A percentile compares a stretch with the other conserved stretches of the same genome.
These are phyloP conservation scores for Pogonophryne albipinna DNA, from an alignment of 2,797 vertebrate genomes.

Conservation along the genomic window DNA sequence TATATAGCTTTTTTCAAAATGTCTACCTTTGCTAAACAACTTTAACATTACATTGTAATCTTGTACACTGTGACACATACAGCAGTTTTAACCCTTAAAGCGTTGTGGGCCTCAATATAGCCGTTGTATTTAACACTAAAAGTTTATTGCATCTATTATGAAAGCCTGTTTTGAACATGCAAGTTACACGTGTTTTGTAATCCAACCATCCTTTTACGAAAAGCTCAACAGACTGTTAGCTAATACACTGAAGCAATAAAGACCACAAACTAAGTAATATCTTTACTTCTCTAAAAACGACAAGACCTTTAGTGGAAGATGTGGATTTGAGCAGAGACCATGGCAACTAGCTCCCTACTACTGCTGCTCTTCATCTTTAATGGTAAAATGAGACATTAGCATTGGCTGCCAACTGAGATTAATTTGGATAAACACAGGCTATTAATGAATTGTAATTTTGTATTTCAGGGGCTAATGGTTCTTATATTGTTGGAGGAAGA, in stretches of 20 bases:
- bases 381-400: constrained; percentile 47
- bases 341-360: constrained; percentile 40
- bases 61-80: neutral
- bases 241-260: constrained; percentile 48
- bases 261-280: constrained; percentile 26
- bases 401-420: neutral
- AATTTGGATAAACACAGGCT: neutral
- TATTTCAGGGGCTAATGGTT: constrained; percentile 56
- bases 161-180: constrained; percentile 49
- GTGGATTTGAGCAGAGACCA: constrained; percentile 28
- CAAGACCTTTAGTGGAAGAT: neutral
- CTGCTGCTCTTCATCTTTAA: constrained; percentile 50
- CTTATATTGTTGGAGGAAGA: constrained; percentile 72
- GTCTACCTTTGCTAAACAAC: neutral
- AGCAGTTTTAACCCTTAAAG: neutral
- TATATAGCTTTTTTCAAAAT: neutral
- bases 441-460: constrained; percentile 2
- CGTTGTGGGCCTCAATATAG: neutral
- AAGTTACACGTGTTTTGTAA: constrained; percentile 39
- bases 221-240: neutral
- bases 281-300: neutral
- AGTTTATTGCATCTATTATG: constrained; percentile 3
- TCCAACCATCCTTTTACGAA: neutral
- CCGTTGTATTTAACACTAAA: neutral
- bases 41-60: too few relatives aligned